Base-by-base conservation (phyloP, 2,888 invertebrate genomes). In the Phasia obesa region DNA sequence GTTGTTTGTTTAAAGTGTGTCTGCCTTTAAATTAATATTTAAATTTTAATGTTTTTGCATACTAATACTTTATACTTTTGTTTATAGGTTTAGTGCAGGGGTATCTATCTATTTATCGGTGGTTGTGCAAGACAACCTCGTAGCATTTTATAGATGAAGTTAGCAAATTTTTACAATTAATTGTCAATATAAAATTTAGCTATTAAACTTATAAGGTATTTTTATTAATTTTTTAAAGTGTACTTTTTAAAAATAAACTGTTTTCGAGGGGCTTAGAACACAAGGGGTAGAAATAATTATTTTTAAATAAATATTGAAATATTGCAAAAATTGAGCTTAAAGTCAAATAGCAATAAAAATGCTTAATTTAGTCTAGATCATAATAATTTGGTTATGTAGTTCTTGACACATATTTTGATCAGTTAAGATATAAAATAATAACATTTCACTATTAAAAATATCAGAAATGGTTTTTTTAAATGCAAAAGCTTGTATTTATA, bases 51-150 rank as follows among this genome's bases (percentile, higher is more conserved):
- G 62, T 62, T 44, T 62, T 2, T 44, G 3, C 7, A 11, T 49
- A 49, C 4, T 0, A 49, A 9, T 9, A 19, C 42, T n/a, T n/a
- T n/a, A n/a, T 38, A 17, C 2, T 51, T 35, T 49, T 53, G 17
- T 27, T 23, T 60, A 15, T 38, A 11, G 57, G 31, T 42, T 53
- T 53, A 11, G 51, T 17, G 25, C 5, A 35, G 3, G n/a, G n/a
- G n/a, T 35, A 35, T 35, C 9, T 11, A 71, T 49, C 31, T 35
- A 27, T 70, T 69, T 70, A 70, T 62, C 70, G 17, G 17, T 49
- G 55, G 62, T 65, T 64, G 71, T 78, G 64, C 71, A 71, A 71
- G 64, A 59, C 64, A 71, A 71, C 49, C 71, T 76, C 38, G 51
- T 27, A 59, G 17, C 25, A 38, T 70, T 70, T 77, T 64, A 62